Evolutionary conservation across 2,113 vertebrate species (phyloP), one percentile per base, ranked within the genome.

Genomic region (human): DNA sequence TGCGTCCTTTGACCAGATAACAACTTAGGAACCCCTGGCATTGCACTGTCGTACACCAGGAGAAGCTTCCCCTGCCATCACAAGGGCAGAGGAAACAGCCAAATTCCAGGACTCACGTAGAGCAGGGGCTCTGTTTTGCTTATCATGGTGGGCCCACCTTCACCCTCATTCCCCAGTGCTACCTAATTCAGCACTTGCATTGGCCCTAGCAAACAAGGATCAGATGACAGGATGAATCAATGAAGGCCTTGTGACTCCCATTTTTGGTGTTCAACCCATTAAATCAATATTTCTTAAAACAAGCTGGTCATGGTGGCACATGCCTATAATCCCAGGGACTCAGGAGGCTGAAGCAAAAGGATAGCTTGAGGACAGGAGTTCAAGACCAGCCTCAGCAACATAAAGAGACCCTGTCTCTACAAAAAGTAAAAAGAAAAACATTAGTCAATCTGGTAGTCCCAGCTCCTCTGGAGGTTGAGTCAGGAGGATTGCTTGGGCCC

Each of bases 201-300:
- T n/a, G 32, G 23, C 43, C 23, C 38, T 66, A 30, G 52, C 40
- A 4, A 84, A 57, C 59, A 35, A 23, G 3, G 5, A 16, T 85
- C 1, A 1, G 59, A 73, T 43, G 27, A 59, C 89, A n/a, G 57
- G 68, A 75, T 3, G 18, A 81, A 76, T 38, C 5, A 73, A 45
- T 61, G 22, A 61, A 32, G 38, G 61, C 8, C 40, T 85, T 55
- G 66, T 45, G 52, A 79, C 11, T 87, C 40, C 11, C 14, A 20
- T 64, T 80, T 64, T 73, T 86, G 25, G n/a, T n/a, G 16, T 94
- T 90, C 45, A 73, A 76, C 78, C 27, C 35, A 70, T 48, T 82
- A 27, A 61, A 64, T 70, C 48, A 8, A 0, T 81, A 45, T 82
- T 64, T 68, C 40, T 68, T 48, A 48, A 87, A 72, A 90, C 38